phyloP scores from a whole-genome alignment of 2,888 invertebrate genomes.

The Odontocolon sp. region DNA sequence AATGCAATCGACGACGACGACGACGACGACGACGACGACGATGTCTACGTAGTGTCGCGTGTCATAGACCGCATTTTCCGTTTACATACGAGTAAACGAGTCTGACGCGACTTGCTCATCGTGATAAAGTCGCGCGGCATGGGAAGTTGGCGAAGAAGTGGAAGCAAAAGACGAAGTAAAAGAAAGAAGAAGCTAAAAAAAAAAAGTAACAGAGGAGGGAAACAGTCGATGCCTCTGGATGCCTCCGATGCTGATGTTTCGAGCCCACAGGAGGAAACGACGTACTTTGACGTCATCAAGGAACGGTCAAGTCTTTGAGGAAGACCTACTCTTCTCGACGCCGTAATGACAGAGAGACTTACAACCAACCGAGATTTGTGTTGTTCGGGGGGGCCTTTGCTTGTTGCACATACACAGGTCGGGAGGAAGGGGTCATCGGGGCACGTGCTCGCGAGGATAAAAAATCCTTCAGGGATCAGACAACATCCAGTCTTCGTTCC shows the following conservation, averaged over 20 bases:
- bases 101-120: slow-evolving; percentile 13
- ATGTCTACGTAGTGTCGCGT: neutral
- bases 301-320: slow-evolving; percentile 55
- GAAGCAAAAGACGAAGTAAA: neutral
- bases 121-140: neutral
- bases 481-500: slow-evolving; percentile 64
- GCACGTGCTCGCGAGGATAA: slow-evolving; percentile 63
- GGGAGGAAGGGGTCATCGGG: slow-evolving; percentile 19
- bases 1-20: neutral
- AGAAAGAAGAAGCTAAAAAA: neutral
- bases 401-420: slow-evolving; percentile 15
- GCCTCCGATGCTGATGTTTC: neutral
- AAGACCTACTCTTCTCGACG: slow-evolving; percentile 46
- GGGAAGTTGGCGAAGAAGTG: neutral
- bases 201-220: neutral
- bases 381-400: neutral
- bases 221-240: slow-evolving; percentile 18
- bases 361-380: neutral
- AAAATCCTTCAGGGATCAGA: slow-evolving; percentile 65
- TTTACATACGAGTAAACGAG: slow-evolving; percentile 1
- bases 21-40: neutral
- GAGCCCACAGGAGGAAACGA: slow-evolving; percentile 58
- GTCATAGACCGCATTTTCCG: slow-evolving; percentile 52
- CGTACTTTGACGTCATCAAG: slow-evolving; percentile 63
- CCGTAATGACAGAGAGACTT: slow-evolving; percentile 31